phyloP scores from a whole-genome alignment of 2,888 invertebrate genomes.

The Girardia tigrina region DNA sequence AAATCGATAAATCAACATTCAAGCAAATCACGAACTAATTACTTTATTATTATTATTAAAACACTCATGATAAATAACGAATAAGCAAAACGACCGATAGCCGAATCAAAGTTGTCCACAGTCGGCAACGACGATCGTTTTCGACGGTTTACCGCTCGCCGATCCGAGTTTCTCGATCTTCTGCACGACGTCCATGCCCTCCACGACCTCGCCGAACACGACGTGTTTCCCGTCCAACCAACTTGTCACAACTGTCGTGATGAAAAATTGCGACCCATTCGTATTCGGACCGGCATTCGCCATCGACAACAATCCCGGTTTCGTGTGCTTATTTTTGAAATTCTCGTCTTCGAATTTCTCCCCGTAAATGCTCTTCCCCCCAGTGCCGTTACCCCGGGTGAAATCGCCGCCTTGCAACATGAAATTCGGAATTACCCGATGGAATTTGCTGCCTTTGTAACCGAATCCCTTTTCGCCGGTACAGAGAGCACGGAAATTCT shows the following conservation, averaged over 20 bases:
- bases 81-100: too few relatives aligned
- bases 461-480: slow-evolving; percentile 49
- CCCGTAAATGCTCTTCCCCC: slow-evolving; percentile 89
- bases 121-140: slow-evolving; percentile 39
- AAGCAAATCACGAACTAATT: too few relatives aligned
- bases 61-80: too few relatives aligned
- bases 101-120: slow-evolving; percentile 40
- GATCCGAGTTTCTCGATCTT: slow-evolving; percentile 55
- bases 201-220: slow-evolving; percentile 76
- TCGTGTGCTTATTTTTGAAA: slow-evolving; percentile 82
- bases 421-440: slow-evolving; percentile 48
- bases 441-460: slow-evolving; percentile 47
- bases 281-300: slow-evolving; percentile 89
- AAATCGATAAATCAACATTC: too few relatives aligned
- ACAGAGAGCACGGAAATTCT: slow-evolving; percentile 50
- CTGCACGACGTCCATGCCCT: slow-evolving; percentile 78
- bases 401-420: slow-evolving; percentile 51
- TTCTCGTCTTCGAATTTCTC: slow-evolving; percentile 89
- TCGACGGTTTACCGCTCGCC: slow-evolving; percentile 43
- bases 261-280: slow-evolving; percentile 89
- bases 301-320: slow-evolving; percentile 73
- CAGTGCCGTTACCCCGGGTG: slow-evolving; percentile 50
- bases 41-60: too few relatives aligned
- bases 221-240: slow-evolving; percentile 90
- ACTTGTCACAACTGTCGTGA: slow-evolving; percentile 66